Evolutionary conservation across 92 coral and sea anemone species (phyloP).

Genomic region (Zoanthus solanderi): DNA sequence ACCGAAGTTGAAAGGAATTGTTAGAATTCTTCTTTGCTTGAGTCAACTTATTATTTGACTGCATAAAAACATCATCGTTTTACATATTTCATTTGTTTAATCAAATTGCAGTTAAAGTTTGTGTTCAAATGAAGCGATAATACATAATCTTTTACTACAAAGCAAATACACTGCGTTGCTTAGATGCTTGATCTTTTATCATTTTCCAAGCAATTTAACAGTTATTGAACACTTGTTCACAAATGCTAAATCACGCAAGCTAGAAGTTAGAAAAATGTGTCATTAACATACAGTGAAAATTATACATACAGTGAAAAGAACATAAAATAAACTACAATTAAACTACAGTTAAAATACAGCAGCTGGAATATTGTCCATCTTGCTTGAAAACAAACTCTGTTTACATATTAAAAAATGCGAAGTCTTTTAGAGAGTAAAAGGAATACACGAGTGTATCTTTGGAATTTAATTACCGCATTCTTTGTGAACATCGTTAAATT

Average conservation of each 20-base stretch:
- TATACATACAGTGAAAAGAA: not conserved
- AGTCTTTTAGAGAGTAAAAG: not conserved
- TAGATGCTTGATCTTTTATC: not conserved
- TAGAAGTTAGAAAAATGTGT: not conserved
- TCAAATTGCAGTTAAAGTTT: not conserved
- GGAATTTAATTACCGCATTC: not conserved
- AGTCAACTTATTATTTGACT: not conserved
- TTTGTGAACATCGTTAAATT: not conserved
- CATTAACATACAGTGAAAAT: not conserved
- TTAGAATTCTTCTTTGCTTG: not conserved
- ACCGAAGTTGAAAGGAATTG: not conserved
- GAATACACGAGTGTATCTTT: not conserved
- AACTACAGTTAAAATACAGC: not conserved
- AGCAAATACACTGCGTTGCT: not conserved
- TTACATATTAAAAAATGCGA: slow-evolving; percentile 10
- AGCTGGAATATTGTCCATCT: not conserved
- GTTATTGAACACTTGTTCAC: not conserved
- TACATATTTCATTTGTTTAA: not conserved
- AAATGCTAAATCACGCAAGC: not conserved
- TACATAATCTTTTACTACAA: not conserved
- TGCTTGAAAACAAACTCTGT: not conserved
- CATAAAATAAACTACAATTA: not conserved
- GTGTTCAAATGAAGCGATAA: not conserved
- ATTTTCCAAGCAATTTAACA: not conserved
- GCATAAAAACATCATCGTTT: not conserved